Evolutionary conservation across 2,113 vertebrate genomes (phyloP), one percentile per base, ranked within the genome.

Genomic region (Pelecanoides urinatrix): DNA sequence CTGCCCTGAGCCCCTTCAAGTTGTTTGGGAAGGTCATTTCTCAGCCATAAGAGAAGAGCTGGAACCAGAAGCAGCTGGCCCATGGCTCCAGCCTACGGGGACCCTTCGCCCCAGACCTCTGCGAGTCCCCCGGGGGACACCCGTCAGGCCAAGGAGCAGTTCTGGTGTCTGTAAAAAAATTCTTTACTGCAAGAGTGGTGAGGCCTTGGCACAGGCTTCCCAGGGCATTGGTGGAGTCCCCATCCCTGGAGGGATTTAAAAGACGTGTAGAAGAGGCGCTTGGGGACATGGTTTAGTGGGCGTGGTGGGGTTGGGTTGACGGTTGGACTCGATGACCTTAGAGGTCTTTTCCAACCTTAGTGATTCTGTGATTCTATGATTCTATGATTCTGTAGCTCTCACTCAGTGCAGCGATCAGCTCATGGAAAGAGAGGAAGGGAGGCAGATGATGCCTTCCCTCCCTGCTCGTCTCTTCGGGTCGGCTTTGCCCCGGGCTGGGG

Each of bases 391-490:
- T n/a, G n/a, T n/a, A n/a, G n/a, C n/a, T n/a, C n/a, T n/a, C 2
- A 8, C n/a, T 65, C 34, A 73, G 40, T n/a, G 50, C 36, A 22
- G 20, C 3, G 9, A 75, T 89, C 50, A 58, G 53, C 50, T 70
- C n/a, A 1, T 9, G 67, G 63, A 78, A 55, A 67, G 52, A 26
- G 53, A 30, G 7, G 7, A 55, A 70, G 21, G 4, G 38, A 61
- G 20, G 23, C 8, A 18, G n/a, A 11, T 36, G 25, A 26, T 44
- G 4, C 38, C 45, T 65, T 78, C 40, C 16, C 40, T 85, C 42
- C 52, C 16, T 40, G 30, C n/a, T 61, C 0, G 0, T 70, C 75
- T 21, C 73, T 56, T 73, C 0, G 0, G 11, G 13, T 72, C 4
- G 2, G 16, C 23, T 61, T 38, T 75, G 49, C 47, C n/a, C 8